Evolutionary conservation across 2,888 invertebrate species (phyloP).

Genomic region (Liodrosophila aerea): DNA sequence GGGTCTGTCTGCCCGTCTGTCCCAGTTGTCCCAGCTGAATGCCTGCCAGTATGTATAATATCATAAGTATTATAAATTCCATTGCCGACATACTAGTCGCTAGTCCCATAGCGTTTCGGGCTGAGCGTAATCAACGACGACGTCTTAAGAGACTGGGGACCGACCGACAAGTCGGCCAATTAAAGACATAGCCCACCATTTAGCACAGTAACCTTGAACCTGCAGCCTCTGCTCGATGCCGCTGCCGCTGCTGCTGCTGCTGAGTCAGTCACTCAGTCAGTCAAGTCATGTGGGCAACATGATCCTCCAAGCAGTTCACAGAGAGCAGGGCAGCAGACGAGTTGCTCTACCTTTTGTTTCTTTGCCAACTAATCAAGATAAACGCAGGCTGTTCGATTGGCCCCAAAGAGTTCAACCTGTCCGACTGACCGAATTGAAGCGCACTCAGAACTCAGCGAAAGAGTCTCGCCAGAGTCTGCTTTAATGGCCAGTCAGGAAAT

Average conservation of each 20-base stretch:
- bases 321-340: no score
- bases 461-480: neutral
- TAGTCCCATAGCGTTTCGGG: constrained; percentile 30
- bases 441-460: constrained; percentile 33
- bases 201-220: constrained; percentile 80
- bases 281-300: constrained; percentile 45
- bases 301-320: constrained; percentile 30
- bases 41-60: constrained; percentile 45
- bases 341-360: constrained; percentile 1
- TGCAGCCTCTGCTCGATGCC: no score
- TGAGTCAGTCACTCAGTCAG: constrained; percentile 57
- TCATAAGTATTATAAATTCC: constrained; percentile 75
- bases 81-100: constrained; percentile 59
- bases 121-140: constrained; percentile 55
- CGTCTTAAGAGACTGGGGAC: constrained; percentile 28
- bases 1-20: constrained; percentile 10
- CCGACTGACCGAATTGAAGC: constrained; percentile 73
- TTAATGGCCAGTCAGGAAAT: constrained; percentile 61
- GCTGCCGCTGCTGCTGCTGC: constrained; percentile 18
- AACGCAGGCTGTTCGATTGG: constrained; percentile 51
- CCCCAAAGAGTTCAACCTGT: constrained; percentile 66
- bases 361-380: constrained; percentile 67
- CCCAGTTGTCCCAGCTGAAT: constrained; percentile 7
- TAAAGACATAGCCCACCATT: constrained; percentile 74
- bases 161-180: constrained; percentile 74